Evolutionary conservation across 2,797 vertebrate genomes (phyloP).

Genomic region (Rhinella marina): DNA sequence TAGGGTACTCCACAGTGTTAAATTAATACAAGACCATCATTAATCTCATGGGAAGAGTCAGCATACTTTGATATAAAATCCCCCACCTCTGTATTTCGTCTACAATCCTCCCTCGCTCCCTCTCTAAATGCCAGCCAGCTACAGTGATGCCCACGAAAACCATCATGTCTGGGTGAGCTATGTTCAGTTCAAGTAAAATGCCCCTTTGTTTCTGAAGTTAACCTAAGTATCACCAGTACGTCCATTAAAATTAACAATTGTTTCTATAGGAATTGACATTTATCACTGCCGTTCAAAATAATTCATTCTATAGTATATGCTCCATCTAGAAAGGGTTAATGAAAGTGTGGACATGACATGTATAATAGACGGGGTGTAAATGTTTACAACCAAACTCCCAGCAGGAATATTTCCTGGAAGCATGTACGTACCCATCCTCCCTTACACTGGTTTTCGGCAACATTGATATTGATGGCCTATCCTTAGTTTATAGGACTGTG

Average conservation of each 20-base stretch:
- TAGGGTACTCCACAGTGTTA: background rate
- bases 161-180: background rate
- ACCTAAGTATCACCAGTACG: background rate
- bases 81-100: slow-evolving; percentile 3
- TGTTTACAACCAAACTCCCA: too few species aligned
- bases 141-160: background rate
- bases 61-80: background rate
- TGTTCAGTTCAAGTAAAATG: background rate
- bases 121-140: background rate
- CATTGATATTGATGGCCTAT: too few species aligned
- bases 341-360: background rate
- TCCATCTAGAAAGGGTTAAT: background rate
- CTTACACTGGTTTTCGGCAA: background rate
- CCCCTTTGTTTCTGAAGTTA: background rate
- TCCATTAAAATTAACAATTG: background rate
- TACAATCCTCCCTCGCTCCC: background rate
- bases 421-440: background rate
- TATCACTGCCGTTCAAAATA: background rate
- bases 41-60: background rate
- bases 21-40: background rate
- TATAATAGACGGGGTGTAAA: background rate
- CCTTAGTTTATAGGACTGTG: too few species aligned
- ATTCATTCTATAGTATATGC: background rate
- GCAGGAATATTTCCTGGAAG: background rate
- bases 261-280: background rate